Percentiles rank a stretch among this genome's conserved stretches.
phyloP scores from a whole-genome alignment of 1,140 invertebrate genomes.

The Magallana gigas region DNA sequence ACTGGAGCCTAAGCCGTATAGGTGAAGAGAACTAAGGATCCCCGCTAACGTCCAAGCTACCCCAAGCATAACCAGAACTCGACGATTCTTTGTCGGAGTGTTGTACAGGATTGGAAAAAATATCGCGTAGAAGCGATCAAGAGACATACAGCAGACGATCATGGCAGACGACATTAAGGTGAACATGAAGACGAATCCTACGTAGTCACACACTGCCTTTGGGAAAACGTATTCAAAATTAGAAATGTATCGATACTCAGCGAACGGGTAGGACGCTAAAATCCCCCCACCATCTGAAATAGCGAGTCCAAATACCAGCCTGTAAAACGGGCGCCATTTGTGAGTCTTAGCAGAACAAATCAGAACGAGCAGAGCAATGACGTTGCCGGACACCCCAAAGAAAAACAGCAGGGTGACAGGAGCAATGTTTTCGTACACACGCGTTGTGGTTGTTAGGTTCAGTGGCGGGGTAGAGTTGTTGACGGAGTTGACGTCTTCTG shows the following conservation, averaged over 20 bases:
- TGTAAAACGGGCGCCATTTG: slow-evolving; percentile 66
- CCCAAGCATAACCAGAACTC: slow-evolving; percentile 63
- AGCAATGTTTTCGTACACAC: slow-evolving; percentile 5
- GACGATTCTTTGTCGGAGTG: slow-evolving; percentile 63
- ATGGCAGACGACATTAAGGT: slow-evolving; percentile 76
- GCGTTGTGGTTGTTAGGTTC: background rate
- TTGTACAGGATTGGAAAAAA: slow-evolving; percentile 77
- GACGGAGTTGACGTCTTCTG: background rate
- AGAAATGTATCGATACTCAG: slow-evolving; percentile 62
- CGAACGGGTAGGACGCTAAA: slow-evolving; percentile 63
- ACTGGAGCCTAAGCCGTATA: slow-evolving; percentile 74
- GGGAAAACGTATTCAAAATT: slow-evolving; percentile 66
- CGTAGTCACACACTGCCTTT: slow-evolving; percentile 71
- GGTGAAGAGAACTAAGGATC: slow-evolving; percentile 72
- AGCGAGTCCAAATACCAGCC: slow-evolving; percentile 68
- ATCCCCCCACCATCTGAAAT: slow-evolving; percentile 71
- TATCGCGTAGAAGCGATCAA: slow-evolving; percentile 77
- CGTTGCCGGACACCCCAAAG: slow-evolving; percentile 67
- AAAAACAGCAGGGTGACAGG: slow-evolving; percentile 59
- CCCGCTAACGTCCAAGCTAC: slow-evolving; percentile 71
- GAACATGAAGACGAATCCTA: slow-evolving; percentile 77
- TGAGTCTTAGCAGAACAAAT: slow-evolving; percentile 60
- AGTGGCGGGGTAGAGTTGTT: background rate
- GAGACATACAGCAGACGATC: slow-evolving; percentile 77
- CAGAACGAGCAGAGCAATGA: slow-evolving; percentile 63